Conservation (phyloP, 1,140 invertebrate species). For the Bombus confusus region DNA sequence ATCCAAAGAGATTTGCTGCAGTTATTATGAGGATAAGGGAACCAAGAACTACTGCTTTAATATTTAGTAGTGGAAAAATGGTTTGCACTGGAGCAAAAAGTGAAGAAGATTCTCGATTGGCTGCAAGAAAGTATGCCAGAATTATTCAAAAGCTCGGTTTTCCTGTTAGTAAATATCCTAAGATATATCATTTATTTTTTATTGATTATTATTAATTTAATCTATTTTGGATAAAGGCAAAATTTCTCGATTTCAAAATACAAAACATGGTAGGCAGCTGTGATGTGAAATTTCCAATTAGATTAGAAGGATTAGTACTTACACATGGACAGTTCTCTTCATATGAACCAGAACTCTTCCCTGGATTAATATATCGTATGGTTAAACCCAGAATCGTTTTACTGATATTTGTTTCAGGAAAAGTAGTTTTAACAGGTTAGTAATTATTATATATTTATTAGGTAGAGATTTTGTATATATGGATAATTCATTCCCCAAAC, state of each 20-base stretch:
- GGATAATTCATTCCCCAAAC: not conserved
- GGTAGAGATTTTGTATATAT: conserved; percentile 5
- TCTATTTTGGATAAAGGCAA: conserved; percentile 86
- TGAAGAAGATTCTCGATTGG: conserved; percentile 98
- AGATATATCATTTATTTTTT: conserved; percentile 21
- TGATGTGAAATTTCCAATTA: conserved; percentile 99
- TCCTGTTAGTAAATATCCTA: conserved; percentile 85
- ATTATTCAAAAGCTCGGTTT: conserved; percentile 99
- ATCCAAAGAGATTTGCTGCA: conserved; percentile 99
- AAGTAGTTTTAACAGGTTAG: conserved; percentile 96
- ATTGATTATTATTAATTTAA: conserved; percentile 15
- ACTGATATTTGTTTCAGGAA: conserved; percentile 99
- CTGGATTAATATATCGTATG: conserved; percentile 99
- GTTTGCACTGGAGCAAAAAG: conserved; percentile 99
- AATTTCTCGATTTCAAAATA: conserved; percentile 99
- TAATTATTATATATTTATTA: conserved; percentile 8
- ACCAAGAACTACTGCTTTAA: conserved; percentile 98
- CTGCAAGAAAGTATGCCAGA: conserved; percentile 98
- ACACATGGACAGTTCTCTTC: conserved; percentile 99
- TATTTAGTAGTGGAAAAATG: conserved; percentile 99
- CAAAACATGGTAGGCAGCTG: conserved; percentile 99
- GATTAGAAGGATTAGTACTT: conserved; percentile 97
- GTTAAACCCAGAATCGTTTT: conserved; percentile 99
- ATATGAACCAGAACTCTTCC: conserved; percentile 97
- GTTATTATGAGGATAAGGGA: conserved; percentile 99